These are phyloP conservation scores for Drosophila azteca DNA, from an alignment of 1,140 invertebrate species.

Conservation along the genomic window DNA sequence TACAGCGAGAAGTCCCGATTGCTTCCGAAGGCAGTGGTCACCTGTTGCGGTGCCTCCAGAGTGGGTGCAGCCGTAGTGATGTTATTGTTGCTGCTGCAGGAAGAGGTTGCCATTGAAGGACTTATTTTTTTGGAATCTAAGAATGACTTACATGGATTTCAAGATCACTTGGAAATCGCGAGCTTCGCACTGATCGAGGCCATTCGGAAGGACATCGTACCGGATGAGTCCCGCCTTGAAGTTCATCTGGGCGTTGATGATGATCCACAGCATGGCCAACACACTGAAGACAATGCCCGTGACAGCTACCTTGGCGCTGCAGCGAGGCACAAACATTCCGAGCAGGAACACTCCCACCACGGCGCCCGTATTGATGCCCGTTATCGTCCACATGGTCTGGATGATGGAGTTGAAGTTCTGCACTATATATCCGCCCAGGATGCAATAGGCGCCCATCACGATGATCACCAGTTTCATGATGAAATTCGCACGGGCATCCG, in stretches of 20 bases:
- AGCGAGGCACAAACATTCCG: slow-evolving; percentile 89
- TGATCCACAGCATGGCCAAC: slow-evolving; percentile 90
- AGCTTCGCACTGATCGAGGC: slow-evolving; percentile 86
- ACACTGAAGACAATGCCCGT: slow-evolving; percentile 88
- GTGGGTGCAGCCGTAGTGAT: slow-evolving; percentile 15
- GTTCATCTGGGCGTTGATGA: slow-evolving; percentile 89
- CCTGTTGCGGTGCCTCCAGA: slow-evolving; percentile 5
- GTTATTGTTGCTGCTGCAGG: slow-evolving; percentile 29
- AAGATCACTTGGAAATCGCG: slow-evolving; percentile 58
- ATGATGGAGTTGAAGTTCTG: slow-evolving; percentile 87
- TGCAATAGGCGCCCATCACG: slow-evolving; percentile 85
- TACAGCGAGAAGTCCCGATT: slow-evolving; percentile 85
- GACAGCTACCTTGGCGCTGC: slow-evolving; percentile 88
- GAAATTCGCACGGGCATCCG: slow-evolving; percentile 86
- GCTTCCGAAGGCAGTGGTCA: slow-evolving; percentile 71
- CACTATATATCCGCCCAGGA: slow-evolving; percentile 86
- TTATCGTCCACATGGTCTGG: slow-evolving; percentile 87
- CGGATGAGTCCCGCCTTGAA: slow-evolving; percentile 86
- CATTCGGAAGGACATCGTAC: slow-evolving; percentile 85
- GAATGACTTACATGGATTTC: slow-evolving; percentile 56
- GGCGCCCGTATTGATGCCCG: slow-evolving; percentile 88
- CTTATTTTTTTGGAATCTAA: too few species aligned
- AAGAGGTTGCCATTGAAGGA: neutral
- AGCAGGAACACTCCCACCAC: slow-evolving; percentile 89
- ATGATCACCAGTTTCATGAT: slow-evolving; percentile 87